Percentiles rank a stretch among this genome's conserved stretches.
Conservation (phyloP, 2,888 invertebrate species). For the Acleris cristana region DNA sequence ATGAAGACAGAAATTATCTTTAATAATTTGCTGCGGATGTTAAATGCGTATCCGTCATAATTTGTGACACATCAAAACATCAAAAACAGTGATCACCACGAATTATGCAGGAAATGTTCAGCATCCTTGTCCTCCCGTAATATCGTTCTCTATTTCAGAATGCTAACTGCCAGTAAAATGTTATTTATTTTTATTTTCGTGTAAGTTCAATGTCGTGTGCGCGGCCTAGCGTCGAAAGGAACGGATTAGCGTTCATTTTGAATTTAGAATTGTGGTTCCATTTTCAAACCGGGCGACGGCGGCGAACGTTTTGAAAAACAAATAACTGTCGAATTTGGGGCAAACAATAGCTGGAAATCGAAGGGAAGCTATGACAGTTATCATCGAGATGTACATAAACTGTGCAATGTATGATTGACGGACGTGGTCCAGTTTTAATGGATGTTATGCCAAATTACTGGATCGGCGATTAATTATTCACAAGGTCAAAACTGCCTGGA, state of each 20-base stretch:
- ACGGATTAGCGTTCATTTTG: constrained; percentile 20
- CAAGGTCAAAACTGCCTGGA: constrained; percentile 9
- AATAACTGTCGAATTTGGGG: constrained; percentile 27
- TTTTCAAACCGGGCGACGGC: constrained; percentile 20
- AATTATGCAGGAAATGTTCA: constrained; percentile 37
- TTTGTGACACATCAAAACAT: constrained; percentile 31
- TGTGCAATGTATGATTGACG: constrained; percentile 11
- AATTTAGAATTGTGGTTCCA: constrained; percentile 23
- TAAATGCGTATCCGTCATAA: constrained; percentile 29
- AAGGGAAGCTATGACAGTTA: constrained; percentile 39
- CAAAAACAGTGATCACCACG: constrained; percentile 26
- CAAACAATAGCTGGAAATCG: constrained; percentile 26
- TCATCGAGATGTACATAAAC: constrained; percentile 14
- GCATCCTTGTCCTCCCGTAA: constrained; percentile 42
- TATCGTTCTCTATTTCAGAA: constrained; percentile 50
- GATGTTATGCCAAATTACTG: constrained; percentile 8
- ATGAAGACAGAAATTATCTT: constrained; percentile 35
- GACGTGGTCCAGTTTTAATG: constrained; percentile 23
- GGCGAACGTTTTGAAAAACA: constrained; percentile 24
- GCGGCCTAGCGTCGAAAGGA: constrained; percentile 37
- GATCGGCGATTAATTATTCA: neutral
- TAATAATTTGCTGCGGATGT: constrained; percentile 29
- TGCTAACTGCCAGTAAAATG: constrained; percentile 33
- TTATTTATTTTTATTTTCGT: constrained; percentile 56
- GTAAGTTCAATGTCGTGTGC: constrained; percentile 68